Percentiles rank a stretch among this genome's conserved stretches.
Evolutionary conservation across 37 sponge, comb jelly and placozoan species (phyloP).

Genomic region (Lycopodina hypogea): DNA sequence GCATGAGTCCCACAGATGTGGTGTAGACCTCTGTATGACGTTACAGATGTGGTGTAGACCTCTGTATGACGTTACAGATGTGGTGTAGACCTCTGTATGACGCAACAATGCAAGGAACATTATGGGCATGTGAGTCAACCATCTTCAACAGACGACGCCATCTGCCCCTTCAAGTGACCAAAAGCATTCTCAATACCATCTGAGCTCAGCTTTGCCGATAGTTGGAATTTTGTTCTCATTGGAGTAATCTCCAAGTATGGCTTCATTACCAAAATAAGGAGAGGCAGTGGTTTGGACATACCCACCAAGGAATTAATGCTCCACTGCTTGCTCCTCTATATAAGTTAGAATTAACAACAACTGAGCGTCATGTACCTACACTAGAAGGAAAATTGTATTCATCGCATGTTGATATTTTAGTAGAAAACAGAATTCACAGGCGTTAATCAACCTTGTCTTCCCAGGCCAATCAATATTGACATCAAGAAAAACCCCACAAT

Average conservation of each 20-base stretch:
- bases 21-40: no score
- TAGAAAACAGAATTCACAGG: no score
- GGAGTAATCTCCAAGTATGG: no score
- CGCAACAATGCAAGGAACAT: no score
- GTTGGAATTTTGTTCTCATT: constrained; percentile 40
- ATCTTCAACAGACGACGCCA: constrained; percentile 43
- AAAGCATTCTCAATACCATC: constrained; percentile 26
- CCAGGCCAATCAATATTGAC: constrained; percentile 44
- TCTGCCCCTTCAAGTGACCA: constrained; percentile 31
- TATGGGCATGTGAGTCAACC: not conserved
- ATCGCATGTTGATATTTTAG: no score
- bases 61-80: no score
- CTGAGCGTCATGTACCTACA: no score
- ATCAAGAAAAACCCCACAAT: constrained; percentile 19
- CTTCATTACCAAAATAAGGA: constrained; percentile 47
- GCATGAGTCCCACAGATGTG: no score
- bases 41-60: no score
- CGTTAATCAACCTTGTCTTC: no score
- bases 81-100: no score
- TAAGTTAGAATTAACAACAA: constrained; percentile 18
- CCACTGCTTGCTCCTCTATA: not conserved
- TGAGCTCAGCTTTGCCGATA: constrained; percentile 10
- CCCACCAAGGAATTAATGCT: not conserved
- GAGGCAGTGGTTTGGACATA: constrained; percentile 13
- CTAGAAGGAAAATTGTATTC: no score